Base-by-base conservation (phyloP, 2,888 invertebrate genomes). In the Pristionchus entomophagus region DNA sequence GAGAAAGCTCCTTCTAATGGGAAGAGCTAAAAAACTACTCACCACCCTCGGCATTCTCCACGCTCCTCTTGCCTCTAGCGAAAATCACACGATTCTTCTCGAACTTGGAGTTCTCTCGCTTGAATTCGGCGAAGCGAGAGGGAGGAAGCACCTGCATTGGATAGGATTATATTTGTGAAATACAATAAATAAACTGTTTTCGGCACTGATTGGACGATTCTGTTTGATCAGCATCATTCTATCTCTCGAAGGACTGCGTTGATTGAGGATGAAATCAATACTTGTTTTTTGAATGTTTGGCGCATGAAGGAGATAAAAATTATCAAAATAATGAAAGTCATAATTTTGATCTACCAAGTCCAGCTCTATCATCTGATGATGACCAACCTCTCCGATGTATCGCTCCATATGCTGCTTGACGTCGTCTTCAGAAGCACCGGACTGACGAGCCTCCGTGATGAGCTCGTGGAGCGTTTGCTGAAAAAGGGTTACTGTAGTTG, bases 401-500 rank as follows among this genome's bases (percentile, higher is more conserved):
- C 77, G 32, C 32, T 88, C 86, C 59, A 87, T 86, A 83, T 86
- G 73, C 35, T 69, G 56, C 53, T 82, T 65, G 35, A 88, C 86
- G 45, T 69, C 80, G 10, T 62, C 41, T 53, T 88, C 88, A 3
- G n/a, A 32, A 2, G 88, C 88, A 3, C 88, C 88, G 2, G 32
- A 83, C 8, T 56, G 41, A 26, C 88, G 86, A 0, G 88, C 88
- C 62, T 87, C 87, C n/a, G 78, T 81, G 38, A 88, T 87, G 22
- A 88, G 77, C 81, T 88, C 88, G 49, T 88, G 86, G 1, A 88
- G 86, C 35, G 87, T 84, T 86, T 87, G 86, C 87, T 88, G 59
- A 22, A 59, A 77, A n/a, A 1, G 22, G n/a, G 19, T 14, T 17
- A 26, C 1, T n/a, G 6, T 45, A 6, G 45, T 45, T 14, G 8